Conservation (phyloP, 2,797 vertebrate genomes). For the Ctenosaura bakeri region DNA sequence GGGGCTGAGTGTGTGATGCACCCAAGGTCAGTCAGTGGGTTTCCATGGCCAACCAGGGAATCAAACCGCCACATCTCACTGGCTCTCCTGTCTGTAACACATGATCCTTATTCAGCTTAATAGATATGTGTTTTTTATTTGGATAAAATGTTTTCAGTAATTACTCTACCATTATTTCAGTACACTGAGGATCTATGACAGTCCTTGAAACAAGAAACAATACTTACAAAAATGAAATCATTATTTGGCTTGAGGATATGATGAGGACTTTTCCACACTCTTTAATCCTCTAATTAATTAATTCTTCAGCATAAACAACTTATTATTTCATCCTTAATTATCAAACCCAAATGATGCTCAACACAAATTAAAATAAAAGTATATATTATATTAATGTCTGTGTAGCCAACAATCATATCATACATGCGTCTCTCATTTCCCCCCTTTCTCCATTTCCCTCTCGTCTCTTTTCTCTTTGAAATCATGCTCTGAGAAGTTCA, state of each 20-base stretch:
- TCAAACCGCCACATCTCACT: too few species aligned
- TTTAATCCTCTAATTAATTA: background rate
- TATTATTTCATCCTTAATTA: background rate
- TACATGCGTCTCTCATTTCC: too few species aligned
- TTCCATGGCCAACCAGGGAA: too few species aligned
- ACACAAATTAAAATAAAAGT: background rate
- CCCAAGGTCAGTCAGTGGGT: too few species aligned
- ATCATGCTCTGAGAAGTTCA: background rate
- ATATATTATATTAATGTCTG: too few species aligned
- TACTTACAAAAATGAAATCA: background rate
- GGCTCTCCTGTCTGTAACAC: background rate
- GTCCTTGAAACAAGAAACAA: background rate
- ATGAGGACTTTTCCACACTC: background rate
- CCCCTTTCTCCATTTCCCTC: background rate
- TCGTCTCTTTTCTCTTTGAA: background rate
- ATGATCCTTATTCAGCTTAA: background rate
- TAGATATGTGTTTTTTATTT: background rate
- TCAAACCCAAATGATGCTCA: background rate
- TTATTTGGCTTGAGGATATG: background rate
- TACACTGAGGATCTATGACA: background rate
- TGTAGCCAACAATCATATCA: too few species aligned
- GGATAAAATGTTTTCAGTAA: background rate
- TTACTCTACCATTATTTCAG: background rate
- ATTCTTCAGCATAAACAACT: background rate
- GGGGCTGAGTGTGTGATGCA: too few species aligned